These are phyloP conservation scores for Furcifer pardalis DNA, from an alignment of 2,797 vertebrate species.

Conservation along the genomic window DNA sequence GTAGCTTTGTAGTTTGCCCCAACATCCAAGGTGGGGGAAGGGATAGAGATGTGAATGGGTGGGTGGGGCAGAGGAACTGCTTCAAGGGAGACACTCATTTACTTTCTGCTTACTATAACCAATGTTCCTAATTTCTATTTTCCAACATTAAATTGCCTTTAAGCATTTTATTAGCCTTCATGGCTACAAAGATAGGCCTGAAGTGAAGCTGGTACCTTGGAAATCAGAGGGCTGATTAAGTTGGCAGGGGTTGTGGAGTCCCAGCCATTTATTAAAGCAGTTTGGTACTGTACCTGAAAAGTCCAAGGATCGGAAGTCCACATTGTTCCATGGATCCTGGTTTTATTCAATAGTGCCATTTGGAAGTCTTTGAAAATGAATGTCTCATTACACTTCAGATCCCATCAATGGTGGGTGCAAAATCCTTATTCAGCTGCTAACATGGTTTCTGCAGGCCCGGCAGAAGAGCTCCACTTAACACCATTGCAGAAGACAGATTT, in stretches of 20 bases:
- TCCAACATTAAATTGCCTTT: background rate
- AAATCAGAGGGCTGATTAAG: background rate
- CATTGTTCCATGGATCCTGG: too few species aligned
- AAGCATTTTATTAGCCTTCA: background rate
- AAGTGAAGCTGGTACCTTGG: background rate
- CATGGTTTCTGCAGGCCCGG: too few species aligned
- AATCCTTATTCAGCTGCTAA: background rate
- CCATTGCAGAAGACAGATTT: background rate
- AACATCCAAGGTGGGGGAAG: background rate
- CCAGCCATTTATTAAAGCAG: too few species aligned
- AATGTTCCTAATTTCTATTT: background rate
- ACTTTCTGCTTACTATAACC: background rate
- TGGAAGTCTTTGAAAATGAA: background rate
- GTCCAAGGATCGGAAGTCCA: too few species aligned
- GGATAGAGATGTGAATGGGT: background rate
- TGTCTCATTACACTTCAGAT: background rate
- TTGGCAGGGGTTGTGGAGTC: too few species aligned
- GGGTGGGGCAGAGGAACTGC: too few species aligned
- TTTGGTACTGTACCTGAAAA: too few species aligned
- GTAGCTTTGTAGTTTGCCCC: background rate
- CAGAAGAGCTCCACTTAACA: too few species aligned
- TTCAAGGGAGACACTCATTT: too few species aligned
- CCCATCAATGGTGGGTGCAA: background rate
- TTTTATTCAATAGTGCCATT: background rate
- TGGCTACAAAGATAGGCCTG: background rate